Evolutionary conservation across 2,113 vertebrate species (phyloP).

Genomic region (Leucoraja erinaceus): DNA sequence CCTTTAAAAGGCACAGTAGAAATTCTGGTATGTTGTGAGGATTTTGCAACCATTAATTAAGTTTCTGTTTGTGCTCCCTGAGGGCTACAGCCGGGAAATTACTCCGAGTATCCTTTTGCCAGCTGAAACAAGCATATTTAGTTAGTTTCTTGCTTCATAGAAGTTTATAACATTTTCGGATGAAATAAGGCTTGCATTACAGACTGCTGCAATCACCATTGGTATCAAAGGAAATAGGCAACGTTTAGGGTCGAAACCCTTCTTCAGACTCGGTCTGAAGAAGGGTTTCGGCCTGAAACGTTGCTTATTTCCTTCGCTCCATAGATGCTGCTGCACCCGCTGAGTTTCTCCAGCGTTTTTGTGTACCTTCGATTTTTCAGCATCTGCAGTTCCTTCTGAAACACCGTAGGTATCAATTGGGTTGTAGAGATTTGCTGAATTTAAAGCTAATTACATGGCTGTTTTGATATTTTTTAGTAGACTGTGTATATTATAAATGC

Average conservation of each 20-base stretch:
- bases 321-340: too few species aligned
- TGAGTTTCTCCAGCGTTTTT: too few species aligned
- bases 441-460: constrained; percentile 4
- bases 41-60: neutral
- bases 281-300: too few species aligned
- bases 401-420: constrained; percentile 6
- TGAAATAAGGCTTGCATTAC: neutral
- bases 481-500: neutral
- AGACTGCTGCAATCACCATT: constrained; percentile 10
- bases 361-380: too few species aligned
- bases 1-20: neutral
- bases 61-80: neutral
- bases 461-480: neutral
- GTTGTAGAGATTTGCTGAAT: neutral
- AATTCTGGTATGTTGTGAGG: neutral
- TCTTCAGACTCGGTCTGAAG: too few species aligned
- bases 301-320: too few species aligned
- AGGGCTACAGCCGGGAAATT: neutral
- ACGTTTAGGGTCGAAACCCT: too few species aligned
- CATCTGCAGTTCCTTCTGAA: too few species aligned
- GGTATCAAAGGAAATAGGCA: too few species aligned
- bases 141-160: neutral
- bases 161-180: neutral
- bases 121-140: neutral
- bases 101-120: neutral